Percentiles rank a stretch among this genome's conserved stretches.
phyloP scores from a whole-genome alignment of 2,888 invertebrate species.

The Volucella bombylans region DNA sequence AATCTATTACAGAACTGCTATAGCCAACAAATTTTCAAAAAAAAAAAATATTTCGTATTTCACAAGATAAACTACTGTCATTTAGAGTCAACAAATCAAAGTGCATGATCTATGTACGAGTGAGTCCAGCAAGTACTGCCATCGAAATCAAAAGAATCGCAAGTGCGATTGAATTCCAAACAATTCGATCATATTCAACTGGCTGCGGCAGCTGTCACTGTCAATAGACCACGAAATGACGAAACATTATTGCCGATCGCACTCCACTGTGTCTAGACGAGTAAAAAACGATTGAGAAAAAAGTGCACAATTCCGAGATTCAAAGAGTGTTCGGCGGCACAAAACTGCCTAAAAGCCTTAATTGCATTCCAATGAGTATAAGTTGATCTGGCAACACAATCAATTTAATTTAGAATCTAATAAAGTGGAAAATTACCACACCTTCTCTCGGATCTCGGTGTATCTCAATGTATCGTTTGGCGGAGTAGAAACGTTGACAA shows the following conservation, averaged over 20 bases:
- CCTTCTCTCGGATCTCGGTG: conserved; percentile 56
- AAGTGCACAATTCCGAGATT: neutral
- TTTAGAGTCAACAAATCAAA: conserved; percentile 49
- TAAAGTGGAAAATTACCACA: conserved; percentile 74
- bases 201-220: conserved; percentile 21
- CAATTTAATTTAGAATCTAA: conserved; percentile 74
- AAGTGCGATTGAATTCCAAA: conserved; percentile 34
- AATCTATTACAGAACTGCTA: conserved; percentile 9
- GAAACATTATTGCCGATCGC: conserved; percentile 61
- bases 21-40: conserved; percentile 13
- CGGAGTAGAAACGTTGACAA: too few relatives aligned
- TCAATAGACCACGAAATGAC: conserved; percentile 52
- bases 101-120: conserved; percentile 34
- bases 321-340: conserved; percentile 41
- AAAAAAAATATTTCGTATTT: conserved; percentile 5
- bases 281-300: neutral
- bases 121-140: conserved; percentile 20
- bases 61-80: conserved; percentile 41
- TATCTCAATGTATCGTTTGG: conserved; percentile 8
- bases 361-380: conserved; percentile 73
- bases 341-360: conserved; percentile 68
- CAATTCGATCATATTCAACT: conserved; percentile 61
- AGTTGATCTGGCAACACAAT: conserved; percentile 72
- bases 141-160: conserved; percentile 48
- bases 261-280: conserved; percentile 54